phyloP scores from a whole-genome alignment of 2,888 invertebrate species.

The Drosophila eohydei region DNA sequence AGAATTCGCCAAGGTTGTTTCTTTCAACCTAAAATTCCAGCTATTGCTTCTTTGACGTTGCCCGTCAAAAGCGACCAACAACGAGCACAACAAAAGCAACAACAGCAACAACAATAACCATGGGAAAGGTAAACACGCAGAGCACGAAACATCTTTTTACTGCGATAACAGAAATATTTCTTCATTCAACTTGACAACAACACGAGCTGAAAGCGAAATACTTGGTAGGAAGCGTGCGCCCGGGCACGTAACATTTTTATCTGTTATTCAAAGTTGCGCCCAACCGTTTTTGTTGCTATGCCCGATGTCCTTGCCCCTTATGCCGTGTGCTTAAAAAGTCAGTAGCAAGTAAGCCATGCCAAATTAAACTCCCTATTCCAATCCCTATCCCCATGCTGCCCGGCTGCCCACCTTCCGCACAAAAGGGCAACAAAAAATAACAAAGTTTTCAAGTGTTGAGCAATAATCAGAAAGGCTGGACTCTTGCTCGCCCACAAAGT shows the following conservation, averaged over 20 bases:
- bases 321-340: slow-evolving; percentile 27
- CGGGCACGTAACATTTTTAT: slow-evolving; percentile 77
- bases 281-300: slow-evolving; percentile 34
- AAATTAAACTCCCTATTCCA: slow-evolving; percentile 49
- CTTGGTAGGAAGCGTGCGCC: slow-evolving; percentile 30
- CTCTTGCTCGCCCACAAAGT: slow-evolving; percentile 35
- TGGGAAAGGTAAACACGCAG: slow-evolving; percentile 69
- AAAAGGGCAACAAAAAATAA: slow-evolving; percentile 13
- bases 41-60: slow-evolving; percentile 42
- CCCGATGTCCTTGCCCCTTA: slow-evolving; percentile 16
- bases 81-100: slow-evolving; percentile 9
- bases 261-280: slow-evolving; percentile 76
- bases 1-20: slow-evolving; percentile 49
- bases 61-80: slow-evolving; percentile 40
- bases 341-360: slow-evolving; percentile 42
- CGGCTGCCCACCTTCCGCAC: not conserved
- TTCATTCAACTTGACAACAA: slow-evolving; percentile 65
- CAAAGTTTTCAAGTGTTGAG: slow-evolving; percentile 77
- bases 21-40: slow-evolving; percentile 31
- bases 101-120: slow-evolving; percentile 17
- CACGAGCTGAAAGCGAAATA: slow-evolving; percentile 45
- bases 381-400: slow-evolving; percentile 7
- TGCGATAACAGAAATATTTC: slow-evolving; percentile 74
- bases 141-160: slow-evolving; percentile 75
- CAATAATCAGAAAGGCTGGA: slow-evolving; percentile 78